A percentile compares a stretch with the other conserved stretches of the same genome.
Conservation (phyloP, 2,888 invertebrate species). For the Ormyrus rosae region DNA sequence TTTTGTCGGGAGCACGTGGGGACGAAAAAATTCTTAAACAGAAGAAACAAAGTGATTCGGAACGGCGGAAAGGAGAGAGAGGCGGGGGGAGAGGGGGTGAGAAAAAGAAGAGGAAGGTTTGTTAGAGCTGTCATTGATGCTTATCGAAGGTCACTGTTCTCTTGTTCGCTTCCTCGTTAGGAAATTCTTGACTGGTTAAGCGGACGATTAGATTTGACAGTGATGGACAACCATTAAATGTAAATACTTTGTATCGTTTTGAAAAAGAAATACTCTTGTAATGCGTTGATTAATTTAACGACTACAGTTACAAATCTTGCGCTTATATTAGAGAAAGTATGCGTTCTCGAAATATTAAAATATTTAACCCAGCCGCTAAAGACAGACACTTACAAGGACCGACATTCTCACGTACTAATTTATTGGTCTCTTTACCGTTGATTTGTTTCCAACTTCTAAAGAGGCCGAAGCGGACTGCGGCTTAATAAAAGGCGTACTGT, state of each 20-base stretch:
- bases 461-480: background rate
- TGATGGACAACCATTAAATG: background rate
- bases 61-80: conserved; percentile 4
- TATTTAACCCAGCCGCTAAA: no score
- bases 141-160: conserved; percentile 6
- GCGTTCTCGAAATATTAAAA: no score
- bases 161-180: background rate
- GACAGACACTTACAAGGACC: no score
- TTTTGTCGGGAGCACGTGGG: background rate
- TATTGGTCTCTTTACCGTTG: no score
- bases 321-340: no score
- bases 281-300: no score
- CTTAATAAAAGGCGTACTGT: background rate
- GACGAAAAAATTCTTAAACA: background rate
- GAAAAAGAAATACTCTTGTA: no score
- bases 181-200: background rate
- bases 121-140: background rate
- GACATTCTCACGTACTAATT: no score
- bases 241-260: no score
- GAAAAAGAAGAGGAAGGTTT: conserved; percentile 27
- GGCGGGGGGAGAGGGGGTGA: background rate
- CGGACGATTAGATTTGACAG: background rate
- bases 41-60: background rate
- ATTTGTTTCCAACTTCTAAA: background rate
- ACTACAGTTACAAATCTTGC: no score